phyloP scores from a whole-genome alignment of 2,888 invertebrate genomes.

The Euclidia mi region DNA sequence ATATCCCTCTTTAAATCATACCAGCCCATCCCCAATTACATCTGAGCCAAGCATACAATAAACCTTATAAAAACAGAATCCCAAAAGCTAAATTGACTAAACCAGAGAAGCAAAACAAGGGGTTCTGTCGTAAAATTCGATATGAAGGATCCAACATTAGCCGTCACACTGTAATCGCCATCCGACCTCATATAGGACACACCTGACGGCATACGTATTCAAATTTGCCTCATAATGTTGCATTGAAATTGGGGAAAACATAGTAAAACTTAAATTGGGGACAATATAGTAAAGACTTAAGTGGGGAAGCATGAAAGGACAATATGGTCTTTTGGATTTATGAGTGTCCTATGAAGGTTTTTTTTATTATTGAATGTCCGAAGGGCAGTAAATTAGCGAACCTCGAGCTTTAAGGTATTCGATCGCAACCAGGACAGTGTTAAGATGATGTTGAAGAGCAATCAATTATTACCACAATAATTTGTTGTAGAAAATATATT shows the following conservation, averaged over 20 bases:
- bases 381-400: too few relatives aligned
- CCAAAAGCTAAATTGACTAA: slow-evolving; percentile 38
- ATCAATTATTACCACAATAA: too few relatives aligned
- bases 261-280: slow-evolving; percentile 34
- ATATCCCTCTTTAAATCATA: background rate
- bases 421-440: too few relatives aligned
- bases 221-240: slow-evolving; percentile 61
- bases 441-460: too few relatives aligned
- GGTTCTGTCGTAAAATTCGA: slow-evolving; percentile 52
- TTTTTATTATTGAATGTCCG: too few relatives aligned
- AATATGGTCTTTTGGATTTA: too few relatives aligned
- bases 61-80: slow-evolving; percentile 48
- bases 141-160: slow-evolving; percentile 60
- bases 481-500: too few relatives aligned
- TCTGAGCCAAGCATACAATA: slow-evolving; percentile 18
- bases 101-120: slow-evolving; percentile 40
- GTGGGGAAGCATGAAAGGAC: slow-evolving; percentile 20
- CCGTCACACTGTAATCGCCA: slow-evolving; percentile 54
- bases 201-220: slow-evolving; percentile 62
- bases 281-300: slow-evolving; percentile 25
- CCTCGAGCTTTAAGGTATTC: too few relatives aligned
- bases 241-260: slow-evolving; percentile 48
- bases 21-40: slow-evolving; percentile 9
- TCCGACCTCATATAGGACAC: slow-evolving; percentile 55
- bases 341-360: too few relatives aligned